Evolutionary conservation across 2,113 vertebrate genomes (phyloP).

Genomic region (Montifringilla adamsi): DNA sequence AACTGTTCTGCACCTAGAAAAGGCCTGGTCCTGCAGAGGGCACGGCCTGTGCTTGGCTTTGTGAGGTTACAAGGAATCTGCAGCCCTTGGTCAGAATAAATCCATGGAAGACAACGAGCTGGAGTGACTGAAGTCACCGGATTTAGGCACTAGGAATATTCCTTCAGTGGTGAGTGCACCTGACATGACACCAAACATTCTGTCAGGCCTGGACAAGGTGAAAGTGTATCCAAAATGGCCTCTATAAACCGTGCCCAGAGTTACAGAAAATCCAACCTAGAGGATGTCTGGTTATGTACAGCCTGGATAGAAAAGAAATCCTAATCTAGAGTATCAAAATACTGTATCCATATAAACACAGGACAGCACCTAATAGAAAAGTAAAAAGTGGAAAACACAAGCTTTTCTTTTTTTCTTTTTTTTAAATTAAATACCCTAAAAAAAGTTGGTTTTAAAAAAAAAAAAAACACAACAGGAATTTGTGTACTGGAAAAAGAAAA

Average conservation of each 20-base stretch:
- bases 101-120: background rate
- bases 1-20: background rate
- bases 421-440: constrained; percentile 56
- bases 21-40: background rate
- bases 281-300: constrained; percentile 36
- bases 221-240: background rate
- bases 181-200: background rate
- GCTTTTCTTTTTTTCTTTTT: background rate
- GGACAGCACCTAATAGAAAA: constrained; percentile 72
- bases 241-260: background rate
- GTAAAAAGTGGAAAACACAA: constrained; percentile 61
- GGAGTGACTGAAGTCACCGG: background rate
- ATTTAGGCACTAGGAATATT: constrained; percentile 39
- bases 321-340: constrained; percentile 78
- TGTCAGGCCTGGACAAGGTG: background rate
- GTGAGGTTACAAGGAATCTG: background rate
- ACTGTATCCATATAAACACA: constrained; percentile 69
- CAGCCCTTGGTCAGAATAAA: background rate
- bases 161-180: background rate
- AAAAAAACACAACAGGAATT: background rate
- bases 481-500: background rate
- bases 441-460: background rate
- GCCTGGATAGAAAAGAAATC: constrained; percentile 70
- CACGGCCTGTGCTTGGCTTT: background rate
- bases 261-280: background rate